Evolutionary conservation across 2,113 vertebrate species (phyloP).

Genomic region (Notechis scutatus): DNA sequence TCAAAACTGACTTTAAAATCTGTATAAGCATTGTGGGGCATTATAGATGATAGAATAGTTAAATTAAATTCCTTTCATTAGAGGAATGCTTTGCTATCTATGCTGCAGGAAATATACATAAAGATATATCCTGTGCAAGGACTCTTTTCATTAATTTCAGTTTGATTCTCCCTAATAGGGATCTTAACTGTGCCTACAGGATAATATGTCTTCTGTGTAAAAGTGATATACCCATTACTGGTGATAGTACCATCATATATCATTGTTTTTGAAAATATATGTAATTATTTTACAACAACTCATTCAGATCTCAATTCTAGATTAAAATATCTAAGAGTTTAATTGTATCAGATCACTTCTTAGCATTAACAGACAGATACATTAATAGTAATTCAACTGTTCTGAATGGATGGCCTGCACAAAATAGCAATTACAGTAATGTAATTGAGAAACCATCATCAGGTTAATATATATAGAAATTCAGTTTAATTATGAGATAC

Average conservation of each 20-base stretch:
- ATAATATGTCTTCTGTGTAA: not conserved
- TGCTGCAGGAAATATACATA: not conserved
- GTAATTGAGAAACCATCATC: not conserved
- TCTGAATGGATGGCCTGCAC: not conserved
- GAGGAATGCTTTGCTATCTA: not conserved
- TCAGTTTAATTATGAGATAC: not conserved
- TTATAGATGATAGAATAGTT: not conserved
- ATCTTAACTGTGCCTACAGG: not conserved
- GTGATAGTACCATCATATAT: not conserved
- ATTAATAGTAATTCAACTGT: not conserved
- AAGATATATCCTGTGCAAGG: not conserved
- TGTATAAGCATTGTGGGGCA: not conserved
- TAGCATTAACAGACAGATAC: not conserved
- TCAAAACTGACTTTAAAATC: not conserved
- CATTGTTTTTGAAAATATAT: not conserved
- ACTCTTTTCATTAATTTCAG: not conserved
- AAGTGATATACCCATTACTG: not conserved
- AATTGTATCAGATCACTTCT: not conserved
- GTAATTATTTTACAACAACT: not conserved
- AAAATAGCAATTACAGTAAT: not conserved
- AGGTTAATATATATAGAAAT: not conserved
- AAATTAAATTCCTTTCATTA: not conserved
- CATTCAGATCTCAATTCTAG: not conserved
- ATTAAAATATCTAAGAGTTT: not conserved
- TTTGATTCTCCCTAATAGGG: not conserved